Conservation (phyloP, 2,888 invertebrate genomes). For the Amitus sp. region DNA sequence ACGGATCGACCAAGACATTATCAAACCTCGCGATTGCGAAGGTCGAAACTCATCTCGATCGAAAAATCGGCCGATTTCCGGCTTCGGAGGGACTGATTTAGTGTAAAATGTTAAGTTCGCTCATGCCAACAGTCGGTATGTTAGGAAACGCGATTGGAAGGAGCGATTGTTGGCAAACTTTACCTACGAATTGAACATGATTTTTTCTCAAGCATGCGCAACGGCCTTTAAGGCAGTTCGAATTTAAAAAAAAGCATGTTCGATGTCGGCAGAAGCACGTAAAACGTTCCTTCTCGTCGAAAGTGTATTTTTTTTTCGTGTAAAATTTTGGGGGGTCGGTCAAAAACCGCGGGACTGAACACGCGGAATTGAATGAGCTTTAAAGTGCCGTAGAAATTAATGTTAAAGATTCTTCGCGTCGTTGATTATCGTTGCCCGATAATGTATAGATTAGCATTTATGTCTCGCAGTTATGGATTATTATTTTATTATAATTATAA, state of each 20-base stretch:
- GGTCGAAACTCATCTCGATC: too few species aligned
- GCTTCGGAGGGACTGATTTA: not conserved
- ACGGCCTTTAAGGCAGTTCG: not conserved
- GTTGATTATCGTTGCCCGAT: conserved; percentile 43
- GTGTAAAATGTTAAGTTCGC: not conserved
- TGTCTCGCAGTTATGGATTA: conserved; percentile 39
- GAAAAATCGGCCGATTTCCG: conserved; percentile 1
- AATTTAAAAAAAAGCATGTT: not conserved
- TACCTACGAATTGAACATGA: not conserved
- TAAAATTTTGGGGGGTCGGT: not conserved
- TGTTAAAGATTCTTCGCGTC: conserved; percentile 39
- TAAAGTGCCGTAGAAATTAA: conserved; percentile 32
- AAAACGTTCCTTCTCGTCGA: too few species aligned
- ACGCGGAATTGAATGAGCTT: conserved; percentile 36
- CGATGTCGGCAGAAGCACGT: not conserved
- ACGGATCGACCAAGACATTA: too few species aligned
- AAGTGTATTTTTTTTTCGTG: too few species aligned
- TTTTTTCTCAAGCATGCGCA: not conserved
- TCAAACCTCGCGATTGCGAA: too few species aligned
- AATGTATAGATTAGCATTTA: conserved; percentile 47
- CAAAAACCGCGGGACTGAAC: not conserved
- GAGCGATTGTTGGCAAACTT: not conserved
- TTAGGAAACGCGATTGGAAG: conserved; percentile 12
- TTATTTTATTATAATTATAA: conserved; percentile 28
- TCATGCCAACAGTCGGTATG: conserved; percentile 35